Evolutionary conservation across 1,140 invertebrate genomes (phyloP).

Genomic region (Anthonomus grandis): DNA sequence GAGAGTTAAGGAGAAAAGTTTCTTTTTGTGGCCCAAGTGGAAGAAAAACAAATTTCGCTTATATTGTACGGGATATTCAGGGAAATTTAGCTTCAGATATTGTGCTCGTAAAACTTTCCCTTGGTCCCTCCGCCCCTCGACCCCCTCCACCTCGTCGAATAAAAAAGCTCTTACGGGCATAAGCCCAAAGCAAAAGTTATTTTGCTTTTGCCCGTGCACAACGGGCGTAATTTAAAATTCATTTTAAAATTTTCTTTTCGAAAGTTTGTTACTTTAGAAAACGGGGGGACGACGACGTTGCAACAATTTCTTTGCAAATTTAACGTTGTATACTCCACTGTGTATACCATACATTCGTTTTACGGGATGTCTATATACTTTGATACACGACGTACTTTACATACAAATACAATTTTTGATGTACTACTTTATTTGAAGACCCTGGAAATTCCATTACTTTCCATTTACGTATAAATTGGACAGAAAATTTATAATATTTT

Average conservation of each 20-base stretch:
- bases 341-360: constrained; percentile 26
- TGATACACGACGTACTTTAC: constrained; percentile 28
- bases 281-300: too few relatives aligned
- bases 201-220: constrained; percentile 30
- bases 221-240: constrained; percentile 28
- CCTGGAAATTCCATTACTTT: constrained; percentile 24
- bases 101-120: constrained; percentile 26
- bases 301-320: constrained; percentile 29
- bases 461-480: constrained; percentile 29
- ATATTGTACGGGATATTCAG: constrained; percentile 26
- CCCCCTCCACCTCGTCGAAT: too few relatives aligned
- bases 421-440: constrained; percentile 29
- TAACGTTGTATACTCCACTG: too few relatives aligned
- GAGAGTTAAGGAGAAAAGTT: too few relatives aligned
- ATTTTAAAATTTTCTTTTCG: constrained; percentile 30
- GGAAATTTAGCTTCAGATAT: constrained; percentile 26
- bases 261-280: constrained; percentile 26
- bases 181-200: constrained; percentile 30
- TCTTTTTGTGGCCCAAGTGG: too few relatives aligned
- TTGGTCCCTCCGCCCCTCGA: too few relatives aligned
- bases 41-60: constrained; percentile 21
- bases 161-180: constrained; percentile 26
- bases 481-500: constrained; percentile 26
- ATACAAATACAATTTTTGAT: constrained; percentile 31
- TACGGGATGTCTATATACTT: constrained; percentile 23